Evolutionary conservation across 2,113 vertebrate species (phyloP).

Genomic region (Plotosus lineatus): DNA sequence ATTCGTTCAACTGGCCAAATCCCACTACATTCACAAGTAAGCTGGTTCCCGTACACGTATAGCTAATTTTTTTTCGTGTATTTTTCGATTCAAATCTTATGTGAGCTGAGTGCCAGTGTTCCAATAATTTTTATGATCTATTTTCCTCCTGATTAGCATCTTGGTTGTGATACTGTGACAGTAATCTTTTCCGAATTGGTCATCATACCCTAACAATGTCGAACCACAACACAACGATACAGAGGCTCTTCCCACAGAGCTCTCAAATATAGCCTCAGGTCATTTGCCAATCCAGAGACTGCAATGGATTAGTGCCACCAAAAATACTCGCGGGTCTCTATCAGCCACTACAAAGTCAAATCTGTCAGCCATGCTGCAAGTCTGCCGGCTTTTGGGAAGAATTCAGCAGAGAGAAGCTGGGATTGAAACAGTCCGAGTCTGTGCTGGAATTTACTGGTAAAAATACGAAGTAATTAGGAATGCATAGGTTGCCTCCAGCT

Average conservation of each 20-base stretch:
- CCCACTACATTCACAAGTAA: too few species aligned
- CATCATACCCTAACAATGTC: not conserved
- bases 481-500: constrained; percentile 53
- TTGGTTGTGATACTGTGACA: not conserved
- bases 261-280: constrained; percentile 32
- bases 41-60: too few species aligned
- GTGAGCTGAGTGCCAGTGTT: not conserved
- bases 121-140: not conserved
- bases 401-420: constrained; percentile 34
- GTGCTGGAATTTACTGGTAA: constrained; percentile 39
- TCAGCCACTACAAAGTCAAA: constrained; percentile 43
- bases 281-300: constrained; percentile 38
- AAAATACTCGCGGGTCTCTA: constrained; percentile 11
- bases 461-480: constrained; percentile 49
- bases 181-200: not conserved
- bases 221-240: not conserved
- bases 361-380: constrained; percentile 36
- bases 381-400: constrained; percentile 27
- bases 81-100: not conserved
- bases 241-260: constrained; percentile 24
- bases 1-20: too few species aligned
- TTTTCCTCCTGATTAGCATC: not conserved
- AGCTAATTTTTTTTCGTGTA: too few species aligned
- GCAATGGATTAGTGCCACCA: constrained; percentile 10
- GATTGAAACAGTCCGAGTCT: constrained; percentile 14